Percentiles rank a stretch among this genome's conserved stretches.
phyloP scores from a whole-genome alignment of 2,888 invertebrate genomes.

The Tolmerus cingulatus region DNA sequence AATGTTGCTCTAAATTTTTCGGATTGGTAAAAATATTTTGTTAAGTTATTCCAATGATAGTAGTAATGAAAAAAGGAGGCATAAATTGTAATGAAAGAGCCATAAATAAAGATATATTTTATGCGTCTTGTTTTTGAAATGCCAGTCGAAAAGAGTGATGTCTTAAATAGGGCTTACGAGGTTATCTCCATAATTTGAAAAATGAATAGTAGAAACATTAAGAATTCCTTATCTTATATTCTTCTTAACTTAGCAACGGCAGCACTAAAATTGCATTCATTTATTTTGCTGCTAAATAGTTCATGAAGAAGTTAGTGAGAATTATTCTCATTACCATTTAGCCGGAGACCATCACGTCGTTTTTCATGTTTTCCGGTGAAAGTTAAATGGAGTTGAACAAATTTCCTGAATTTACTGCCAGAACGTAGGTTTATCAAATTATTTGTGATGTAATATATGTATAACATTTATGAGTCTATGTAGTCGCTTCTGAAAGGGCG shows the following conservation, averaged over 20 bases:
- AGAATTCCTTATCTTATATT: not conserved
- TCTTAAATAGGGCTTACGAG: not conserved
- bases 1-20: too few relatives aligned
- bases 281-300: not conserved
- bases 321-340: not conserved
- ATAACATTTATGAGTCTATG: not conserved
- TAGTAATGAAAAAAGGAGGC: too few relatives aligned
- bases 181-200: not conserved
- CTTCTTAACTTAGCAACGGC: not conserved
- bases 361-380: not conserved
- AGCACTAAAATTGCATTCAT: not conserved
- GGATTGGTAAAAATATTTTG: too few relatives aligned
- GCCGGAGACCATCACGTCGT: not conserved
- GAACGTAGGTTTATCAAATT: not conserved
- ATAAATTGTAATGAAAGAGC: too few relatives aligned
- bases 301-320: not conserved
- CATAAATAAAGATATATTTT: too few relatives aligned
- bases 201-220: not conserved
- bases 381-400: not conserved
- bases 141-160: too few relatives aligned
- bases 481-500: not conserved
- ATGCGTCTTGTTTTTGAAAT: too few relatives aligned
- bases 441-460: not conserved
- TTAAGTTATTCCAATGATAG: too few relatives aligned
- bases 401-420: not conserved